phyloP scores from a whole-genome alignment of 2,888 invertebrate species.

The Isoperla grammatica region DNA sequence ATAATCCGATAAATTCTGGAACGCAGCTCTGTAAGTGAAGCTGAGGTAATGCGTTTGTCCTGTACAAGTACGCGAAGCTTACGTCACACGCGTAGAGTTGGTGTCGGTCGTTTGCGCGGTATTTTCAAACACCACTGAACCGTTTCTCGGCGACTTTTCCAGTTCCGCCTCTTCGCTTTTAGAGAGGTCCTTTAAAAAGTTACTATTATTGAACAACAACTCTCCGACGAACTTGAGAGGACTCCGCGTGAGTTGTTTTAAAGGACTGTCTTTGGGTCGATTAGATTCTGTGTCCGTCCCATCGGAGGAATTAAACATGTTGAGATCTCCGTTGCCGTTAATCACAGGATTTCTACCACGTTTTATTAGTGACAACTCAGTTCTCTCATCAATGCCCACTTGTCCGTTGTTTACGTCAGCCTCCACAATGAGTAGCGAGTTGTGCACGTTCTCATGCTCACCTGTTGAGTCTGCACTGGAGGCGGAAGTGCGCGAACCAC shows the following conservation, averaged over 20 bases:
- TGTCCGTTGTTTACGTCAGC: conserved; percentile 30
- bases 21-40: too few relatives aligned
- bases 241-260: conserved; percentile 41
- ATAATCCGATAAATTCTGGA: too few relatives aligned
- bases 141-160: background rate
- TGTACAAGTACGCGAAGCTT: too few relatives aligned
- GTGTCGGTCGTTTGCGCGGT: too few relatives aligned
- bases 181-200: background rate
- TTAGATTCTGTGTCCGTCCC: conserved; percentile 31
- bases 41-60: too few relatives aligned
- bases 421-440: conserved; percentile 35
- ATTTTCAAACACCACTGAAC: background rate
- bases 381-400: conserved; percentile 15
- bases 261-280: conserved; percentile 36
- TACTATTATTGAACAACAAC: conserved; percentile 40
- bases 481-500: background rate
- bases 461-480: background rate
- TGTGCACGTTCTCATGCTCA: background rate
- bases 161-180: background rate
- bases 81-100: too few relatives aligned
- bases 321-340: conserved; percentile 2
- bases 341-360: background rate
- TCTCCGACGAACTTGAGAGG: conserved; percentile 46
- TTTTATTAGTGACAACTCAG: conserved; percentile 15
- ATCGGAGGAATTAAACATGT: conserved; percentile 22